These are phyloP conservation scores for Sminthurides aquaticus DNA, from an alignment of 2,888 invertebrate genomes.

Conservation along the genomic window DNA sequence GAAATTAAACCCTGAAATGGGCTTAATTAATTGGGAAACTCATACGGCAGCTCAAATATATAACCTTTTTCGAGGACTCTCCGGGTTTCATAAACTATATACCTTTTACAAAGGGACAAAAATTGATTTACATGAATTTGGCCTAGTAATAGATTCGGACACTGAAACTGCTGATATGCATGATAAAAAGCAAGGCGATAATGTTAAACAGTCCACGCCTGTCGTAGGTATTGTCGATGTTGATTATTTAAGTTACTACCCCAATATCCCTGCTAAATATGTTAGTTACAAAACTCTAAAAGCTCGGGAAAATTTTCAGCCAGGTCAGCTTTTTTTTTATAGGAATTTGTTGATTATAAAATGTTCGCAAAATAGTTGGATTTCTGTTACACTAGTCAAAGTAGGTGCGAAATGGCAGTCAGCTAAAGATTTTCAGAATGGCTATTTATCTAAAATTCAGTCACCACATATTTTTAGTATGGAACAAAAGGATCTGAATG, in stretches of 20 bases:
- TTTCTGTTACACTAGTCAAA: constrained; percentile 59
- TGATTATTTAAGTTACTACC: constrained; percentile 25
- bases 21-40: constrained; percentile 59
- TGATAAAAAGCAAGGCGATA: not conserved
- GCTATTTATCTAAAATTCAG: constrained; percentile 60
- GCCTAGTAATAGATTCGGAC: constrained; percentile 9
- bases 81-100: constrained; percentile 33
- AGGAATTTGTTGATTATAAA: constrained; percentile 29
- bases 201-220: not conserved
- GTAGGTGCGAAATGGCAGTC: constrained; percentile 64
- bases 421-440: constrained; percentile 77
- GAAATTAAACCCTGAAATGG: constrained; percentile 58
- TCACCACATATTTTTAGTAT: constrained; percentile 1
- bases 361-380: constrained; percentile 48
- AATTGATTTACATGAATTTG: constrained; percentile 36
- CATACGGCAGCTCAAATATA: constrained; percentile 60
- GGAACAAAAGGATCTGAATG: too few relatives aligned
- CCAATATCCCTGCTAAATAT: constrained; percentile 1
- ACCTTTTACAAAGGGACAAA: constrained; percentile 25
- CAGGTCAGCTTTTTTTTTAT: constrained; percentile 29
- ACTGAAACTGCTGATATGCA: not conserved
- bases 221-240: not conserved
- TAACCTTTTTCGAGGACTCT: constrained; percentile 62
- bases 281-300: not conserved
- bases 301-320: constrained; percentile 8